Evolutionary conservation across 2,113 vertebrate genomes (phyloP).

Genomic region (Scartelaos histophorus): DNA sequence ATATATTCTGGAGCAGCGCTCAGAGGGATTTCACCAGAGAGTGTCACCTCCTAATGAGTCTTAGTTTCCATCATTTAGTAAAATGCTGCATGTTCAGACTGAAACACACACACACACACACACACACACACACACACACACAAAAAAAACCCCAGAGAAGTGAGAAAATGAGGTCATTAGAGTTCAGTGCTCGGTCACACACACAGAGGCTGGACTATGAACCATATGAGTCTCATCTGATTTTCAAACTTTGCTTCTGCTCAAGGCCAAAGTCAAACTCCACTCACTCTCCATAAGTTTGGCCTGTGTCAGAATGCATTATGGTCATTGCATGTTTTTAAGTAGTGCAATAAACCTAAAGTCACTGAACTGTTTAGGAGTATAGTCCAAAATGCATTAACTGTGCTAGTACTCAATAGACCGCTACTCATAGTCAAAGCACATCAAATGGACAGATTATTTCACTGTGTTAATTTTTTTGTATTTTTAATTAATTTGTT

Average conservation of each 20-base stretch:
- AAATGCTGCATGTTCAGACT: neutral
- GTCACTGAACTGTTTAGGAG: no score
- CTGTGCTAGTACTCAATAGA: no score
- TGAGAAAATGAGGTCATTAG: neutral
- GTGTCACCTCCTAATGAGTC: neutral
- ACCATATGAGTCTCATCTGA: conserved; percentile 32
- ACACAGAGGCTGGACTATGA: conserved; percentile 2
- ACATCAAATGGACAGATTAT: no score
- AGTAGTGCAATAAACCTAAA: no score
- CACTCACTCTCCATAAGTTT: conserved; percentile 14
- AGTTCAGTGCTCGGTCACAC: conserved; percentile 1
- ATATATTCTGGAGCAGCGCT: neutral
- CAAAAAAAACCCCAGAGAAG: neutral
- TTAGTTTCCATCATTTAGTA: neutral
- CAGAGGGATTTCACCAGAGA: neutral
- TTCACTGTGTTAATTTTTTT: no score
- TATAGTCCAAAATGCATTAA: no score
- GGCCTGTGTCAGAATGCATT: conserved; percentile 46
- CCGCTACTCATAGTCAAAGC: no score
- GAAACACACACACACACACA: neutral
- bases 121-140: neutral
- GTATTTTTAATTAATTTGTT: no score
- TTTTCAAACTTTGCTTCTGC: conserved; percentile 43
- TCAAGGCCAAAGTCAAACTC: conserved; percentile 29
- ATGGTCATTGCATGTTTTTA: conserved; percentile 22